Conservation (phyloP, 92 coral and sea anemone species). For the Porites evermanni region DNA sequence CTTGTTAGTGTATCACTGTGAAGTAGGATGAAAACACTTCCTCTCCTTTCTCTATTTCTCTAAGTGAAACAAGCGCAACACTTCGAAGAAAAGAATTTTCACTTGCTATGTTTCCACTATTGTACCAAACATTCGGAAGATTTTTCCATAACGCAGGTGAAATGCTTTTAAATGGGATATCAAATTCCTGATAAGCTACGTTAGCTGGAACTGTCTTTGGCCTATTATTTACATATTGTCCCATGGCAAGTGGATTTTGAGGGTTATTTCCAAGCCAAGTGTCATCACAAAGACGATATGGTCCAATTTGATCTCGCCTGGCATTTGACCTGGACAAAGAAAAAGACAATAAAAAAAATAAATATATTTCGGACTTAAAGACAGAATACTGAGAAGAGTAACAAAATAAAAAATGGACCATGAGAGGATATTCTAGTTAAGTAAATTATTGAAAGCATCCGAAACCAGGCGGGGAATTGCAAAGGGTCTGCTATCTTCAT, state of each 20-base stretch:
- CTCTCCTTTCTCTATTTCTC: conserved; percentile 76
- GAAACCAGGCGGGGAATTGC: too few species aligned
- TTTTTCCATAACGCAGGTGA: conserved; percentile 75
- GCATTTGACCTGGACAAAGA: conserved; percentile 80
- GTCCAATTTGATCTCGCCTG: conserved; percentile 85
- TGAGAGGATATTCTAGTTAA: too few species aligned
- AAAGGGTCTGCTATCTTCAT: too few species aligned
- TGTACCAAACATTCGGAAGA: conserved; percentile 95
- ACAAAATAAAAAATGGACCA: too few species aligned
- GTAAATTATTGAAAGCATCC: too few species aligned
- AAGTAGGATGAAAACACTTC: conserved; percentile 97
- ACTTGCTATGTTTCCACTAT: conserved; percentile 73
- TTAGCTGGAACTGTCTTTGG: conserved; percentile 81
- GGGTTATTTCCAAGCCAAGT: conserved; percentile 75
- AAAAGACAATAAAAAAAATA: background rate
- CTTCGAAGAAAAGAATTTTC: conserved; percentile 77
- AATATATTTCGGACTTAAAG: background rate
- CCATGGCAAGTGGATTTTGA: conserved; percentile 85
- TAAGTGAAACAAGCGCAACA: conserved; percentile 83
- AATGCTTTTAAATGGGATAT: conserved; percentile 59
- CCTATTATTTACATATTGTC: conserved; percentile 93
- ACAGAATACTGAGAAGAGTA: background rate
- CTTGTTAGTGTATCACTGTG: conserved; percentile 79
- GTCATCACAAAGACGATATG: conserved; percentile 78
- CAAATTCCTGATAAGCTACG: conserved; percentile 93